Evolutionary conservation across 1,140 invertebrate species (phyloP).

Genomic region (Nymphalis io): DNA sequence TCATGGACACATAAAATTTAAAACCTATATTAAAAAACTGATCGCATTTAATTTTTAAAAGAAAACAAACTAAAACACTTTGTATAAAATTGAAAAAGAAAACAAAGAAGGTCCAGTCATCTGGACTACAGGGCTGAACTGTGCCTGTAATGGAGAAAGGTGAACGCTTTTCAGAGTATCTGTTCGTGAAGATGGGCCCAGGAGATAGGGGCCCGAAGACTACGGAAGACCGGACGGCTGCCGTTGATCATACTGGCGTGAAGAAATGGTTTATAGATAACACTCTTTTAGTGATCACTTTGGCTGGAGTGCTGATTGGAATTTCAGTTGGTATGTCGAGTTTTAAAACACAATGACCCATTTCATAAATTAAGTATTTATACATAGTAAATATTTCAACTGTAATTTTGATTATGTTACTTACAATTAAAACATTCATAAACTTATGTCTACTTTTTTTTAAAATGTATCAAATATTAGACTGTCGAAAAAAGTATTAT

Average conservation of each 20-base stretch:
- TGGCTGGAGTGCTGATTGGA: slow-evolving; percentile 88
- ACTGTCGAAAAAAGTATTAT: no score
- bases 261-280: slow-evolving; percentile 88
- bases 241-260: slow-evolving; percentile 84
- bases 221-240: slow-evolving; percentile 80
- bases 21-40: neutral
- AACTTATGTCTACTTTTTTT: no score
- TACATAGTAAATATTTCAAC: no score
- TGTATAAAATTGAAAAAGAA: neutral
- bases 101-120: slow-evolving; percentile 54
- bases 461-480: no score
- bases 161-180: slow-evolving; percentile 86
- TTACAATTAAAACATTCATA: no score
- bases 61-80: neutral
- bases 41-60: neutral
- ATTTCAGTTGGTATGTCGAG: slow-evolving; percentile 85
- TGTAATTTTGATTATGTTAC: no score
- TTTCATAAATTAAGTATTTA: neutral
- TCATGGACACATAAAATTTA: slow-evolving; percentile 1
- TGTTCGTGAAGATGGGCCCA: slow-evolving; percentile 86
- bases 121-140: slow-evolving; percentile 55
- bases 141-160: slow-evolving; percentile 78
- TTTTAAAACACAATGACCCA: slow-evolving; percentile 10
- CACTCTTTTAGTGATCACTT: slow-evolving; percentile 88
- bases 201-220: slow-evolving; percentile 78